Percentiles rank a stretch among this genome's conserved stretches.
Evolutionary conservation across 2,888 invertebrate genomes (phyloP).

Genomic region (Hemithea aestivaria): DNA sequence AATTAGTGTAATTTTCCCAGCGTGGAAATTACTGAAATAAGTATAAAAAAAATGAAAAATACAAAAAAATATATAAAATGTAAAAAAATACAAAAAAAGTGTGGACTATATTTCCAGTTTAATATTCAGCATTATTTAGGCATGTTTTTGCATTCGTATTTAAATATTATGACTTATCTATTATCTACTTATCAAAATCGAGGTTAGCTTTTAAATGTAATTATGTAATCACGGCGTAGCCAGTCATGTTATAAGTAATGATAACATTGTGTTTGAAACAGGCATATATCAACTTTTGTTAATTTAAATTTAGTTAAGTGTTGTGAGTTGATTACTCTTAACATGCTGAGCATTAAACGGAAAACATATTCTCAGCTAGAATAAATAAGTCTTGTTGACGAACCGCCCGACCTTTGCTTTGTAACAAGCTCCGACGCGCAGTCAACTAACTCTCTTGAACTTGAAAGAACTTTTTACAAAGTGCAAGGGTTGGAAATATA

Average conservation of each 20-base stretch:
- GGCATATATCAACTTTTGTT: conserved; percentile 40
- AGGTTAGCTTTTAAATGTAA: conserved; percentile 71
- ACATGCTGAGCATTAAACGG: conserved; percentile 79
- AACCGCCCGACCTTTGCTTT: conserved; percentile 75
- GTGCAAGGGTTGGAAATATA: conserved; percentile 67
- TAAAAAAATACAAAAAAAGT: conserved; percentile 59
- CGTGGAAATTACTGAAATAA: conserved; percentile 78
- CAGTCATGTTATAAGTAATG: conserved; percentile 50
- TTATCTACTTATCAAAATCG: conserved; percentile 57
- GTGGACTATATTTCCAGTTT: conserved; percentile 78
- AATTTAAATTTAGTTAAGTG: conserved; percentile 51
- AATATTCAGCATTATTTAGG: conserved; percentile 79
- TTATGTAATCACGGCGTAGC: conserved; percentile 57
- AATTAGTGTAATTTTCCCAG: conserved; percentile 93
- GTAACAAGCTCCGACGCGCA: conserved; percentile 61
- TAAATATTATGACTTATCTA: conserved; percentile 43
- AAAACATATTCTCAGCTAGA: conserved; percentile 75
- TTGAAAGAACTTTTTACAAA: conserved; percentile 56
- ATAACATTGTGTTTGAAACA: conserved; percentile 50
- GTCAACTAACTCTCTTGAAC: conserved; percentile 50
- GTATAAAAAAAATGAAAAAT: conserved; percentile 49
- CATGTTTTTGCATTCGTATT: conserved; percentile 74
- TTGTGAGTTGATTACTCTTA: conserved; percentile 60
- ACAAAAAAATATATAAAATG: conserved; percentile 38
- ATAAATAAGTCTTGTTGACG: conserved; percentile 70